These are phyloP conservation scores for Nomada goodeniana DNA, from an alignment of 2,888 invertebrate species.

Conservation along the genomic window DNA sequence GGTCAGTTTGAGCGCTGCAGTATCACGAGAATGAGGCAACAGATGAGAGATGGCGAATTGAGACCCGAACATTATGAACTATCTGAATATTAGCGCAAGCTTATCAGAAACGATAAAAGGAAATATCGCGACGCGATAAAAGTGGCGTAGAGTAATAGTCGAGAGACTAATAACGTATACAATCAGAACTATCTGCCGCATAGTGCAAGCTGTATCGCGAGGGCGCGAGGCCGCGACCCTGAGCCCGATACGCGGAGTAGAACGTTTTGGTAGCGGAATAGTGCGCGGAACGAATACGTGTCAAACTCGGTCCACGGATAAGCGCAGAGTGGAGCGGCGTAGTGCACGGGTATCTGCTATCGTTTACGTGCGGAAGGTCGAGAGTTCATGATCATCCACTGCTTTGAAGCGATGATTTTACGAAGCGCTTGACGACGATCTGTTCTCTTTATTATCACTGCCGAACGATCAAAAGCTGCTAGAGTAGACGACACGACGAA, in stretches of 20 bases:
- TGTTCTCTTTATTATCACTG: slow-evolving; percentile 35
- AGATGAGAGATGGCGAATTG: not conserved
- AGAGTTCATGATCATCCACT: slow-evolving; percentile 65
- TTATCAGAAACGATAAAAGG: slow-evolving; percentile 31
- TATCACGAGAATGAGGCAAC: not conserved
- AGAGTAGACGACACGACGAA: slow-evolving; percentile 10
- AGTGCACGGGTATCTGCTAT: slow-evolving; percentile 54
- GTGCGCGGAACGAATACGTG: slow-evolving; percentile 59
- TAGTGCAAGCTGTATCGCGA: slow-evolving; percentile 49
- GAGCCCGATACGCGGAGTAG: slow-evolving; percentile 70
- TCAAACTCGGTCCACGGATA: slow-evolving; percentile 53
- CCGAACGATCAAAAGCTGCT: slow-evolving; percentile 36
- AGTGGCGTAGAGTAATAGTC: slow-evolving; percentile 5
- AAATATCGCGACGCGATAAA: slow-evolving; percentile 27
- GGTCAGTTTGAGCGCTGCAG: not conserved
- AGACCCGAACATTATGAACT: slow-evolving; percentile 13
- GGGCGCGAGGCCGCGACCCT: slow-evolving; percentile 76
- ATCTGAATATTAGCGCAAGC: slow-evolving; percentile 17
- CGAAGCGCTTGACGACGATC: slow-evolving; percentile 56
- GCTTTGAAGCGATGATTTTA: slow-evolving; percentile 62
- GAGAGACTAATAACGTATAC: not conserved
- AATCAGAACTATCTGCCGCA: slow-evolving; percentile 33
- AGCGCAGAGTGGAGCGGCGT: slow-evolving; percentile 45
- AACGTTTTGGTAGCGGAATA: slow-evolving; percentile 56
- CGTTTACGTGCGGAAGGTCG: slow-evolving; percentile 66